These are phyloP conservation scores for Rhynchotus rufescens DNA, from an alignment of 2,797 vertebrate genomes.

Conservation along the genomic window DNA sequence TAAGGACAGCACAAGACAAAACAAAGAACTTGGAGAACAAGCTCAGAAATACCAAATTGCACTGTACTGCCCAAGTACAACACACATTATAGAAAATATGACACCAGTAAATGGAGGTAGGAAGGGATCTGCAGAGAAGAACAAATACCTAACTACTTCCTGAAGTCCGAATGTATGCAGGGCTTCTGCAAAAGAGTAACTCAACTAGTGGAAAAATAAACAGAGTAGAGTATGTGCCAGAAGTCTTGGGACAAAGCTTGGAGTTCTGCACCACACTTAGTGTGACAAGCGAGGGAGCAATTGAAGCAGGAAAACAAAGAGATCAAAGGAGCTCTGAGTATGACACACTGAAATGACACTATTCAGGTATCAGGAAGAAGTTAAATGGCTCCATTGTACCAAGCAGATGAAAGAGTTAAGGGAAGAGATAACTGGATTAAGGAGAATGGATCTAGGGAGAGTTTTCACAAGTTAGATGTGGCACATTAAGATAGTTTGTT, in stretches of 20 bases:
- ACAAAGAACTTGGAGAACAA: neutral
- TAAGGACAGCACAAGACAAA: neutral
- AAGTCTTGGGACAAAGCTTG: neutral
- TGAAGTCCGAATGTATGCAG: neutral
- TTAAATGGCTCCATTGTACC: neutral
- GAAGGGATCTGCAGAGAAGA: neutral
- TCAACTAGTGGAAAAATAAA: neutral
- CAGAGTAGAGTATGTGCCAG: neutral
- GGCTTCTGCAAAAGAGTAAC: neutral
- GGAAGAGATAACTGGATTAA: neutral
- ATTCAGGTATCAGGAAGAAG: neutral
- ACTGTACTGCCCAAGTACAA: neutral
- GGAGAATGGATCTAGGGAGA: neutral
- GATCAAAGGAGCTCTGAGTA: neutral
- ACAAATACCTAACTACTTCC: neutral
- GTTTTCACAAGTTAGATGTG: neutral
- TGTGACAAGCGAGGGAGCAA: neutral
- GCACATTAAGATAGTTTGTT: rapidly evolving
- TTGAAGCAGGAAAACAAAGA: neutral
- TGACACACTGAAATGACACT: neutral
- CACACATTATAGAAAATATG: neutral
- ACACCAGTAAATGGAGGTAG: neutral
- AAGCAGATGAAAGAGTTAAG: neutral
- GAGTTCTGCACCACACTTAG: neutral
- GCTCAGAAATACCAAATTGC: neutral